Conservation (phyloP, 2,113 vertebrate genomes). For the Pterocles burchelli region DNA sequence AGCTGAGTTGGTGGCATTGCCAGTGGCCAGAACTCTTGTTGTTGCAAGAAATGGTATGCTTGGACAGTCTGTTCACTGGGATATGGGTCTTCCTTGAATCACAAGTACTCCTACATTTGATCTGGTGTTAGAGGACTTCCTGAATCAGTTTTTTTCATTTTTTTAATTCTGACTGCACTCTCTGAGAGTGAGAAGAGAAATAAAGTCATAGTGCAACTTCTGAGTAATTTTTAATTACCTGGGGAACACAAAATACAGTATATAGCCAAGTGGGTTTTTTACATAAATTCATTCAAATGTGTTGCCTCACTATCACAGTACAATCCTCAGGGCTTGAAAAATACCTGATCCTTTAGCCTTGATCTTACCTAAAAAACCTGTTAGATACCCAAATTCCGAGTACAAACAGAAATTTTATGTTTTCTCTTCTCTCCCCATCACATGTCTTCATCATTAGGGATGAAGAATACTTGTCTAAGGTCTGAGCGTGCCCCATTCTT, state of each 20-base stretch:
- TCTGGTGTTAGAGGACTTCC: neutral
- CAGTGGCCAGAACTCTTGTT: neutral
- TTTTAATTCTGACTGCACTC: neutral
- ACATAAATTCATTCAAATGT: neutral
- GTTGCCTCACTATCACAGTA: neutral
- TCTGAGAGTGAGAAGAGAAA: neutral
- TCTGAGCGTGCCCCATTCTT: neutral
- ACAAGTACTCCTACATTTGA: rapidly evolving
- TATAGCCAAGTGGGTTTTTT: neutral
- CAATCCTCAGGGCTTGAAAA: neutral
- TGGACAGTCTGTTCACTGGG: no score
- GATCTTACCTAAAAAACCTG: neutral
- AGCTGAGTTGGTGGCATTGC: neutral
- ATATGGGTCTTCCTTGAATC: neutral
- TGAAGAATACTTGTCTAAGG: neutral
- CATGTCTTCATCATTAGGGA: neutral
- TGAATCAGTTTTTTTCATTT: neutral
- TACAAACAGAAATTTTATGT: neutral
- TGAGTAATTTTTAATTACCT: neutral
- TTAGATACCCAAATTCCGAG: neutral
- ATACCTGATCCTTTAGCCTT: neutral
- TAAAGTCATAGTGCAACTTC: neutral
- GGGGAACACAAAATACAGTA: neutral
- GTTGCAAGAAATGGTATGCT: neutral
- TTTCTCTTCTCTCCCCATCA: neutral